Base-by-base conservation (phyloP, 2,797 vertebrate species). In the Diplodus puntazzo region DNA sequence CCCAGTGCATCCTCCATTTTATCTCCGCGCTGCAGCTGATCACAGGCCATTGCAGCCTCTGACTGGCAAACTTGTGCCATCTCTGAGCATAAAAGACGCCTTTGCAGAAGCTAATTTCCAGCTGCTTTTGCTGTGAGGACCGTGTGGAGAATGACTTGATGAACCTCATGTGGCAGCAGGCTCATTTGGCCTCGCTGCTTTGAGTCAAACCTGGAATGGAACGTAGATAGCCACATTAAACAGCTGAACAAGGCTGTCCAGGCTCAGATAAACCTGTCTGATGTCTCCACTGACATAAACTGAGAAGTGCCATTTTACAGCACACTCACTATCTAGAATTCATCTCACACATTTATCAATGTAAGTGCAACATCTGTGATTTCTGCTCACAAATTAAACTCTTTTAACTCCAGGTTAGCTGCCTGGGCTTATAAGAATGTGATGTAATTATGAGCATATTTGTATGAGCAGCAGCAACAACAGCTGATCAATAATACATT, bases 1-100 rank as follows among this genome's bases (percentile, higher is more conserved):
- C 54, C 52, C 25, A 21, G 6, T 3, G 25, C 57, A 13, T 39
- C 23, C 13, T 43, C 63, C 50, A 12, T 55, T 62, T 55, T 25
- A 42, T 57, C n/a, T 63, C 20, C 12, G 4, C n/a, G 58, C 43
- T 42, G 75, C 75, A 70, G 59, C n/a, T 25, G 66, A 69, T 62
- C 58, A 69, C 65, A 39, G 25, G 2, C 16, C 67, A 67, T 46
- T 25, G 21, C 13, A 75, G 57, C 45, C 2, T n/a, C 4, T 21
- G 4, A 42, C 21, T 50, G 21, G 6, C 52, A 49, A 46, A 63
- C 17, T 34, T 17, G 58, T 63, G 50, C 25, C n/a, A 23, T 48
- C 17, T 39, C 18, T 13, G 20, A 69, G n/a, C 45, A 49, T 25
- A 42, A 65, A 27, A 7, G 30, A 18, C 25, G 6, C 42, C 34